Evolutionary conservation across 2,113 vertebrate genomes (phyloP).

Genomic region (Dinomys branickii): DNA sequence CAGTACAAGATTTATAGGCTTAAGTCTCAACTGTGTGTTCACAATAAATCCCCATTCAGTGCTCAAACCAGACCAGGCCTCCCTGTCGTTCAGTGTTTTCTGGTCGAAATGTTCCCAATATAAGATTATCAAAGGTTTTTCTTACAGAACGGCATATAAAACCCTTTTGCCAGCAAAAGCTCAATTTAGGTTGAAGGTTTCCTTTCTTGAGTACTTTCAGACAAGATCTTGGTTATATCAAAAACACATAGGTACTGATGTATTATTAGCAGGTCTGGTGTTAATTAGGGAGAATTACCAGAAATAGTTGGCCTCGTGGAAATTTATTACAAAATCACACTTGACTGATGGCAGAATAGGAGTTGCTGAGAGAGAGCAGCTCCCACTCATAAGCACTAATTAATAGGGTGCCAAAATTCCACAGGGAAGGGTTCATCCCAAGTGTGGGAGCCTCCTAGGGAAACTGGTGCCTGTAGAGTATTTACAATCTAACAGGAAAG

Average conservation of each 20-base stretch:
- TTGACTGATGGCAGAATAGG: constrained; percentile 88
- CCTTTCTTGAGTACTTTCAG: constrained; percentile 83
- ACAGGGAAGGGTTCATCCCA: constrained; percentile 85
- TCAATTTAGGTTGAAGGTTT: constrained; percentile 86
- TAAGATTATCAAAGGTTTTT: constrained; percentile 87
- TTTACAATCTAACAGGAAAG: constrained; percentile 88
- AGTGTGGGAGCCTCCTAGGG: constrained; percentile 83
- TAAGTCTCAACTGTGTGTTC: constrained; percentile 86
- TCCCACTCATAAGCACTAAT: constrained; percentile 89
- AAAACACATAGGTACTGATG: constrained; percentile 88
- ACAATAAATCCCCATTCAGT: constrained; percentile 87
- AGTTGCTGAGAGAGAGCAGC: constrained; percentile 89
- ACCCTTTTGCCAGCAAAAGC: constrained; percentile 85
- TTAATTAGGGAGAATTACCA: constrained; percentile 92
- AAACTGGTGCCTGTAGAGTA: constrained; percentile 85
- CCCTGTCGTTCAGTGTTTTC: constrained; percentile 83
- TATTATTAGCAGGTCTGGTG: constrained; percentile 90
- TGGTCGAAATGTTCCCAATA: constrained; percentile 81
- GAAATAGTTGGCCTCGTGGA: constrained; percentile 89
- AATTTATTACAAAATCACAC: constrained; percentile 90
- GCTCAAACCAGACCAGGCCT: constrained; percentile 84
- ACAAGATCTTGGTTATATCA: constrained; percentile 92
- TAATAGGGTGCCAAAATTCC: constrained; percentile 91
- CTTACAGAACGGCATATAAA: constrained; percentile 85
- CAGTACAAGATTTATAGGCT: constrained; percentile 86